Base-by-base conservation (phyloP, 1,140 invertebrate species). In the Psilanteris sp. region DNA sequence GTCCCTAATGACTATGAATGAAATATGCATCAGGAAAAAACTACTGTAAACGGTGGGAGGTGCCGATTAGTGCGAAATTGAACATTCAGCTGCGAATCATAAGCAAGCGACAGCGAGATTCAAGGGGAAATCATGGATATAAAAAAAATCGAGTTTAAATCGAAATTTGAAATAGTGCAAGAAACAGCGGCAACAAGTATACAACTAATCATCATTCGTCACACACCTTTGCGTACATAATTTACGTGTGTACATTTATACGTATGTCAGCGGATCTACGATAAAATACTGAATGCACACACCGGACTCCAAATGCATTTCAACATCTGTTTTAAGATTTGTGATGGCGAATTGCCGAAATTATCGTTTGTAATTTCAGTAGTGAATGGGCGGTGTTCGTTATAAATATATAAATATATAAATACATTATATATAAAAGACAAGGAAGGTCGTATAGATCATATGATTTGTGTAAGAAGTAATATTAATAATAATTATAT, bases 351-450 rank as follows among this genome's bases (percentile, higher is more conserved):
- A 43, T 44, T 26, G 74, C 75, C 76, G 41, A 66, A 81, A 81
- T 78, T 87, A 82, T 83, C 83, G 81, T 87, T 87, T 87, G 84
- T 87, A 87, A 87, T 88, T 85, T 83, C 87, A 85, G 83, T 86
- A 88, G 82, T 79, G 81, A 88, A 84, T 85, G 86, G 82, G 84
- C 79, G 86, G 83, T 88, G 85, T 87, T 87, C 86, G 84, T 88
- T 88, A 88, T 88, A 87, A 85, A 87, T 86, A 86, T 85, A 87
- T 86, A 86, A 83, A 80, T 70, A 81, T 81, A 85, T 78, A 71
- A 83, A 79, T 79, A 81, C 70, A 78, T 81, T 82, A 84, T 83
- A 83, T 79, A 68, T 54, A 68, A 37, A 37, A 57, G 20, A 31
- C 18, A 29, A 79, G 39, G 83, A 84, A 84, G n/a, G n/a, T 83